Evolutionary conservation across 2,888 invertebrate species (phyloP), one percentile per base, ranked within the genome.

Genomic region (Gasteruption jaculator): DNA sequence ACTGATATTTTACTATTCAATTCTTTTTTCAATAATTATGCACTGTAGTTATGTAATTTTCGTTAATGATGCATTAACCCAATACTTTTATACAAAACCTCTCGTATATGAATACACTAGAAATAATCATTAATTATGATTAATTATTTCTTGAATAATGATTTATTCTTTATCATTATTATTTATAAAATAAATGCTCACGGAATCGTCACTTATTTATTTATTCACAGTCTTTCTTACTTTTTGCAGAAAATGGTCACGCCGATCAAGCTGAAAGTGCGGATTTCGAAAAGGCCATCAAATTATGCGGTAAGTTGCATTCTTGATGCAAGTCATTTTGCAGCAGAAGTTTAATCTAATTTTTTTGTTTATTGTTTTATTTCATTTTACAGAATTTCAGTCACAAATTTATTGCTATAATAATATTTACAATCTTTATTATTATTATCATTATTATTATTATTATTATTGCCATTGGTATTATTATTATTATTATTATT

Each of bases 221-320:
- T n/a, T n/a, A n/a, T n/a, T n/a, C n/a, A n/a, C n/a, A n/a, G n/a
- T n/a, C n/a, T 31, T 32, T 36, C 15, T 5, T 32, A 25, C 38
- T 26, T 8, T 30, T 45, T 54, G 19, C 41, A 64, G 64, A 62
- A 16, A 54, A 54, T 3, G 53, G 41, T 36, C 41, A 48, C 22
- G 49, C 41, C 3, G 35, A 40, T 5, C 60, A 53, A 19, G 57
- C 60, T 11, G 58, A 51, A 4, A 46, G 43, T 11, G 52, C 55
- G 2, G 59, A 64, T 42, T 62, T 60, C 21, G 63, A 65, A 19
- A 59, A 50, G n/a, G 64, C 64, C 1, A 57, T 65, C 18, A 57
- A 48, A 46, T 50, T 61, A 21, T 65, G 64, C 27, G 63, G 64
- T 63, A 37, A 54, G 50, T 46, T 21, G 14, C 20, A 19, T 16